phyloP scores from a whole-genome alignment of 2,888 invertebrate genomes.

The Noctua janthe region DNA sequence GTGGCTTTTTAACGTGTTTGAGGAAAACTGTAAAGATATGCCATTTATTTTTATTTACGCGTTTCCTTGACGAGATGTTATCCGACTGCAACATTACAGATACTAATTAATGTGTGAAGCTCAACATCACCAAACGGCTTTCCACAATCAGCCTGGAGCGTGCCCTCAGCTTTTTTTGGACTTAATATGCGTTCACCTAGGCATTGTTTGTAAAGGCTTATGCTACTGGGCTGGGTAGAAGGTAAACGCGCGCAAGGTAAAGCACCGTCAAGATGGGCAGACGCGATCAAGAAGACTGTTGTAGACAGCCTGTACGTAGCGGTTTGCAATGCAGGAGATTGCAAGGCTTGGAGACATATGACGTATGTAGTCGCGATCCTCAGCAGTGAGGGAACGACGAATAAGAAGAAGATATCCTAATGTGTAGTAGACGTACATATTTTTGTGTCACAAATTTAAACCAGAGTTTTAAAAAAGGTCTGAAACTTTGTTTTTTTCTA shows the following conservation, averaged over 20 bases:
- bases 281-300: background rate
- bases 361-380: background rate
- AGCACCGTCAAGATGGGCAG: background rate
- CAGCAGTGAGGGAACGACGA: background rate
- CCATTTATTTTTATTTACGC: background rate
- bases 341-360: background rate
- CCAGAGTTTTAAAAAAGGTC: no score
- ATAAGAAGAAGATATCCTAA: background rate
- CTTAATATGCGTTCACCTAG: background rate
- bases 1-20: background rate
- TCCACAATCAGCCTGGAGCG: background rate
- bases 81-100: background rate
- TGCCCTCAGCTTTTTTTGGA: background rate
- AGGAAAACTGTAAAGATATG: background rate
- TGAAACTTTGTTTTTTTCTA: no score
- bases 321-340: background rate
- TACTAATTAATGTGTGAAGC: no score
- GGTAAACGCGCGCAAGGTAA: background rate
- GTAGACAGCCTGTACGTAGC: background rate
- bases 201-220: background rate
- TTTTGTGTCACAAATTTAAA: no score
- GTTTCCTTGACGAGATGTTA: background rate
- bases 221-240: background rate
- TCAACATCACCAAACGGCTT: background rate
- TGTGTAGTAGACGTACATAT: no score